These are phyloP conservation scores for Lamprotornis superbus DNA, from an alignment of 2,113 vertebrate species.

Conservation along the genomic window DNA sequence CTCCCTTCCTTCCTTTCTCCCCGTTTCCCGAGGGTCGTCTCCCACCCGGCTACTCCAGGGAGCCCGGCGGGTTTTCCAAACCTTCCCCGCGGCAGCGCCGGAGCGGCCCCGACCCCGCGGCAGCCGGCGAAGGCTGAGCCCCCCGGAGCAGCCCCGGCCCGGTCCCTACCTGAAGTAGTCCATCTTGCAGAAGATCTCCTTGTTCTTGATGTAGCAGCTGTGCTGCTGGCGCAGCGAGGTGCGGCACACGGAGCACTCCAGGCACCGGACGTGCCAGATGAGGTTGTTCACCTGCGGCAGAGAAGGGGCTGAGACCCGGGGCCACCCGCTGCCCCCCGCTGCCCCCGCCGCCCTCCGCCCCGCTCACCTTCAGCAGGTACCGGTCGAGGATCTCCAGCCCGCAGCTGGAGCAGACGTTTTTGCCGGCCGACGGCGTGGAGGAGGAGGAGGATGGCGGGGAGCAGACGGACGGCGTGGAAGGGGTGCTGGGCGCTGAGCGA, in stretches of 20 bases:
- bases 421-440: slow-evolving; percentile 88
- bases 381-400: slow-evolving; percentile 95
- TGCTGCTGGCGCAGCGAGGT: slow-evolving; percentile 87
- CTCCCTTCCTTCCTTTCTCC: not conserved
- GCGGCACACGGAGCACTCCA: slow-evolving; percentile 92
- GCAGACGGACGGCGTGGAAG: slow-evolving; percentile 93
- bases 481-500: slow-evolving; percentile 88
- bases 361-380: slow-evolving; percentile 92
- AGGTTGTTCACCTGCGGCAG: slow-evolving; percentile 89
- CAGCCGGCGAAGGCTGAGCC: not conserved
- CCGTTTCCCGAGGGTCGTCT: not conserved
- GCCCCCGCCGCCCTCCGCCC: not conserved
- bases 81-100: not conserved
- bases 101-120: not conserved
- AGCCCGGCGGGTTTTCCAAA: not conserved
- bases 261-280: slow-evolving; percentile 91
- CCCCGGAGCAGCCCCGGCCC: not conserved
- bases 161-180: slow-evolving; percentile 92
- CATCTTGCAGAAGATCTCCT: slow-evolving; percentile 94
- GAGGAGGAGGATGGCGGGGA: slow-evolving; percentile 86
- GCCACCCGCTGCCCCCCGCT: not conserved
- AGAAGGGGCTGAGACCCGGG: slow-evolving; percentile 5
- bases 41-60: not conserved
- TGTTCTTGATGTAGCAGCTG: slow-evolving; percentile 97
- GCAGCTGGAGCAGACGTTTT: slow-evolving; percentile 95